Evolutionary conservation across 2,797 vertebrate species (phyloP).

Genomic region (Labroides dimidiatus): DNA sequence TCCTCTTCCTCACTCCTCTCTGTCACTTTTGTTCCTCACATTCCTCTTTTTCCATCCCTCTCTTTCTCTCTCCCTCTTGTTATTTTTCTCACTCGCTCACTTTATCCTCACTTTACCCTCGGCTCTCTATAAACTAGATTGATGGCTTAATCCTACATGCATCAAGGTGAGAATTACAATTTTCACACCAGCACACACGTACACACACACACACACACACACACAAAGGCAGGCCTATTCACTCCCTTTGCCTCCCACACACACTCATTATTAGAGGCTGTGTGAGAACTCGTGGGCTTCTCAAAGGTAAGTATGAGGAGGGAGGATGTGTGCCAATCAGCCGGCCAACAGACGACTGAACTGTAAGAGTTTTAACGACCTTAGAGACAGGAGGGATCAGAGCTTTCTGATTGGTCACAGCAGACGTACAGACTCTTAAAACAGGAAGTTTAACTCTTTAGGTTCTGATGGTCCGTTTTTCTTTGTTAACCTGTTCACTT

Average conservation of each 20-base stretch:
- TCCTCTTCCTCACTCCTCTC: slow-evolving; percentile 2
- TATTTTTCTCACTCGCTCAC: slow-evolving; percentile 58
- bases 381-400: too few relatives aligned
- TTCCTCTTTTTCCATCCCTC: neutral
- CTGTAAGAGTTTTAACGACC: neutral
- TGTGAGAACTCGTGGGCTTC: slow-evolving; percentile 13
- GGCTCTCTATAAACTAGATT: slow-evolving; percentile 71
- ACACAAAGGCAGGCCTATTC: slow-evolving; percentile 36
- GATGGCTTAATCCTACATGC: slow-evolving; percentile 73
- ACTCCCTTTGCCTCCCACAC: slow-evolving; percentile 20
- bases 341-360: neutral
- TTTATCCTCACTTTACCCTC: slow-evolving; percentile 68
- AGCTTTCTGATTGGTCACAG: too few relatives aligned
- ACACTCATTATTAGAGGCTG: slow-evolving; percentile 9
- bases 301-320: slow-evolving; percentile 13
- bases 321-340: neutral
- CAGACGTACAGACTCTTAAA: too few relatives aligned
- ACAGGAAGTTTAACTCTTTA: too few relatives aligned
- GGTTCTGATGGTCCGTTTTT: too few relatives aligned
- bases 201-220: neutral
- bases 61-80: slow-evolving; percentile 6
- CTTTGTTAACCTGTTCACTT: too few relatives aligned
- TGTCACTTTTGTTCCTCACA: slow-evolving; percentile 4
- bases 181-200: slow-evolving; percentile 43
- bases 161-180: slow-evolving; percentile 77